phyloP scores from a whole-genome alignment of 2,113 vertebrate genomes.

The Rhea pennata region DNA sequence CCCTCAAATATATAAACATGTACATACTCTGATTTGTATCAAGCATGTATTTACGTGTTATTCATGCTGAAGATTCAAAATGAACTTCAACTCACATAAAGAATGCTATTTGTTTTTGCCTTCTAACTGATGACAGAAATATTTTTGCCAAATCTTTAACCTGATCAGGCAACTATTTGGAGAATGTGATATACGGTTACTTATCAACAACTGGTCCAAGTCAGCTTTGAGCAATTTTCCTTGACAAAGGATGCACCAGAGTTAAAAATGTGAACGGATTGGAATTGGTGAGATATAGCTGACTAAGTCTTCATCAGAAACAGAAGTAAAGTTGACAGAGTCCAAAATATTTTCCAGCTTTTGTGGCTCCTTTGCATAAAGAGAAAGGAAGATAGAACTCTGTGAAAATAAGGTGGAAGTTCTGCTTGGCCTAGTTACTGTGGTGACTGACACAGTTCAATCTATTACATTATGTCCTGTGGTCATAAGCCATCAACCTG shows the following conservation, averaged over 20 bases:
- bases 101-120: not conserved
- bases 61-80: not conserved
- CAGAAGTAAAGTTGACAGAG: not conserved
- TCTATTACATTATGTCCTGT: constrained; percentile 59
- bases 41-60: not conserved
- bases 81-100: not conserved
- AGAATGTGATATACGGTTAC: not conserved
- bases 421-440: constrained; percentile 34
- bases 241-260: constrained; percentile 11
- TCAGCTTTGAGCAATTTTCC: not conserved
- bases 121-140: constrained; percentile 27
- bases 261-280: not conserved
- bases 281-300: not conserved
- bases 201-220: not conserved
- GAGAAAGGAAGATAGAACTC: constrained; percentile 35
- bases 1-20: not conserved
- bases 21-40: not conserved
- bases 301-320: constrained; percentile 32
- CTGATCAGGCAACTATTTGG: constrained; percentile 2
- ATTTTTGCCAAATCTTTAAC: constrained; percentile 47
- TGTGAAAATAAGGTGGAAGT: constrained; percentile 35
- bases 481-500: constrained; percentile 48
- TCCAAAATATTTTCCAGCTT: not conserved
- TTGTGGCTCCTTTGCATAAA: not conserved
- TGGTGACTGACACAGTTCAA: constrained; percentile 64